Percentiles rank a stretch among this genome's conserved stretches.
Conservation (phyloP, 2,797 vertebrate species). For the Labroides dimidiatus region DNA sequence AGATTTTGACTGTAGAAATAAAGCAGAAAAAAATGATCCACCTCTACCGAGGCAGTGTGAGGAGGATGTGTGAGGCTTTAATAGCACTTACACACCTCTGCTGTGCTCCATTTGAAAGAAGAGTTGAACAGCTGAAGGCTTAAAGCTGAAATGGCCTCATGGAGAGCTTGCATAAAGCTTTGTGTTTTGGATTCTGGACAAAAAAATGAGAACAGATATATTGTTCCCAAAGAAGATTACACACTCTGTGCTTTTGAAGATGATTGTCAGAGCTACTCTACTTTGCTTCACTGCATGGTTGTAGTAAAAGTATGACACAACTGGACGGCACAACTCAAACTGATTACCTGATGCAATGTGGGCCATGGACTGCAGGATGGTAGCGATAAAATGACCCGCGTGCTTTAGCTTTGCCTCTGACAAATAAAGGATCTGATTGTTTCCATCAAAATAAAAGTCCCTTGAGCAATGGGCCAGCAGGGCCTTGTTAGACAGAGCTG, state of each 20-base stretch:
- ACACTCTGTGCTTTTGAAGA: slow-evolving; percentile 37
- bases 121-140: slow-evolving; percentile 80
- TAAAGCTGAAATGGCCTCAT: slow-evolving; percentile 80
- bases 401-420: slow-evolving; percentile 81
- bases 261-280: slow-evolving; percentile 23
- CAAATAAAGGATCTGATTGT: slow-evolving; percentile 87
- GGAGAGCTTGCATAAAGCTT: slow-evolving; percentile 77
- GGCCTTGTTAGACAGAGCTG: slow-evolving; percentile 44
- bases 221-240: slow-evolving; percentile 45
- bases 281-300: slow-evolving; percentile 4
- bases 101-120: slow-evolving; percentile 70
- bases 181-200: slow-evolving; percentile 68
- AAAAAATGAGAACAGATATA: slow-evolving; percentile 18
- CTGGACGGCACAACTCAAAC: slow-evolving; percentile 13
- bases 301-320: slow-evolving; percentile 2
- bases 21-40: slow-evolving; percentile 31
- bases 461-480: slow-evolving; percentile 71
- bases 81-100: slow-evolving; percentile 63
- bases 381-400: slow-evolving; percentile 82
- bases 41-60: background rate
- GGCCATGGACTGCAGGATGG: slow-evolving; percentile 86
- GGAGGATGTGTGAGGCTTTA: slow-evolving; percentile 30
- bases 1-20: slow-evolving; percentile 53
- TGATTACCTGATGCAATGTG: slow-evolving; percentile 83
- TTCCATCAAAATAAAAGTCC: slow-evolving; percentile 85